Evolutionary conservation across 2,797 vertebrate species (phyloP).

Genomic region (Sandelia bainsii): DNA sequence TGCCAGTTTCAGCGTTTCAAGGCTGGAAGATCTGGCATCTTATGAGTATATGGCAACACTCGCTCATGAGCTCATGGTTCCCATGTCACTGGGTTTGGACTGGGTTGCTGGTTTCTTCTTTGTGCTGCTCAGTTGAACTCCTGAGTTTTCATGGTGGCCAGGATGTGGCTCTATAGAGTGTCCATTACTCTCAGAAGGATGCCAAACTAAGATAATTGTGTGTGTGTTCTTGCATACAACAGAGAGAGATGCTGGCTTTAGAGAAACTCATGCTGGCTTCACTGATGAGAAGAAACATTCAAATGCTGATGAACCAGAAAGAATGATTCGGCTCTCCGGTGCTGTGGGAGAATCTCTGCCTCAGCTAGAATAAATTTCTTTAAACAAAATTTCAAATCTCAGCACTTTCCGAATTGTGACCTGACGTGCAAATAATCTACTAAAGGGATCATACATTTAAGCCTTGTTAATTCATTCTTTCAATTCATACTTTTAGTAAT

Average conservation of each 20-base stretch:
- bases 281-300: slow-evolving; percentile 78
- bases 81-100: slow-evolving; percentile 61
- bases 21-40: slow-evolving; percentile 55
- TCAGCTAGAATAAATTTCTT: slow-evolving; percentile 19
- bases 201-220: slow-evolving; percentile 66
- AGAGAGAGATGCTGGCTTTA: slow-evolving; percentile 49
- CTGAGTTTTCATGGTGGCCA: slow-evolving; percentile 73
- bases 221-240: slow-evolving; percentile 41
- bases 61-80: slow-evolving; percentile 71
- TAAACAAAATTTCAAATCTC: background rate
- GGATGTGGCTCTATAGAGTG: slow-evolving; percentile 78
- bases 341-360: slow-evolving; percentile 56
- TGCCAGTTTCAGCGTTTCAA: slow-evolving; percentile 41
- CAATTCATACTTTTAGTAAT: too few species aligned
- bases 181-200: slow-evolving; percentile 66
- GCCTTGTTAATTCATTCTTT: background rate
- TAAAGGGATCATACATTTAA: background rate
- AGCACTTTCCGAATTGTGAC: background rate
- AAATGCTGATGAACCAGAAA: slow-evolving; percentile 83
- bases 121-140: slow-evolving; percentile 69
- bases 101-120: slow-evolving; percentile 65
- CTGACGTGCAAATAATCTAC: background rate
- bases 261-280: slow-evolving; percentile 68
- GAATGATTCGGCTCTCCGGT: slow-evolving; percentile 53
- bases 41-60: slow-evolving; percentile 39